Percentiles rank a stretch among this genome's conserved stretches.
Evolutionary conservation across 2,888 invertebrate species (phyloP).

Genomic region (Stenoptilia bipunctidactyla): DNA sequence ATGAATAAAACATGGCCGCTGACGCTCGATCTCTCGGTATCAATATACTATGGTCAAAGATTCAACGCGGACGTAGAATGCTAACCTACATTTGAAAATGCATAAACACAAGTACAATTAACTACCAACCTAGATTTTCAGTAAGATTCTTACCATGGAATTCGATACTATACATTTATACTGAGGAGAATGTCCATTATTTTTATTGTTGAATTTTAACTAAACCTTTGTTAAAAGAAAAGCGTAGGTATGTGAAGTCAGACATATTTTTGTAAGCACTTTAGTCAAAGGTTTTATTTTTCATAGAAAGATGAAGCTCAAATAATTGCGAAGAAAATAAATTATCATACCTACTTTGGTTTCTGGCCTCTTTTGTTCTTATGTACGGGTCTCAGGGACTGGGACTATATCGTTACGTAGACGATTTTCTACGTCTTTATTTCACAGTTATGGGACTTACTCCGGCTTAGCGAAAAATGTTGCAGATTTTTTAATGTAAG

Average conservation of each 20-base stretch:
- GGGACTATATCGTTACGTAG: not conserved
- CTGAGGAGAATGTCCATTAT: too few relatives aligned
- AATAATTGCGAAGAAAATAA: too few relatives aligned
- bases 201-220: too few relatives aligned
- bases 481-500: not conserved
- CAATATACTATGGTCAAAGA: conserved; percentile 18
- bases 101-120: too few relatives aligned
- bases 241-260: not conserved
- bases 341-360: too few relatives aligned
- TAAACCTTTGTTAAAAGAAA: not conserved
- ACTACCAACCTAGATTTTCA: too few relatives aligned
- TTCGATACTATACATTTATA: too few relatives aligned
- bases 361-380: not conserved
- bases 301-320: too few relatives aligned
- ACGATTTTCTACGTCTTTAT: conserved; percentile 1
- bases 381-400: not conserved
- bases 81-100: too few relatives aligned
- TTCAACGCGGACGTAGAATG: not conserved
- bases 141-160: too few relatives aligned
- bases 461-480: not conserved
- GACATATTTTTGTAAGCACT: not conserved
- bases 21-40: conserved; percentile 31
- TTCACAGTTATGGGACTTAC: not conserved
- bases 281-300: too few relatives aligned
- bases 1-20: conserved; percentile 50